phyloP scores from a whole-genome alignment of 2,113 vertebrate species.

The Trematocara unimaculatum region DNA sequence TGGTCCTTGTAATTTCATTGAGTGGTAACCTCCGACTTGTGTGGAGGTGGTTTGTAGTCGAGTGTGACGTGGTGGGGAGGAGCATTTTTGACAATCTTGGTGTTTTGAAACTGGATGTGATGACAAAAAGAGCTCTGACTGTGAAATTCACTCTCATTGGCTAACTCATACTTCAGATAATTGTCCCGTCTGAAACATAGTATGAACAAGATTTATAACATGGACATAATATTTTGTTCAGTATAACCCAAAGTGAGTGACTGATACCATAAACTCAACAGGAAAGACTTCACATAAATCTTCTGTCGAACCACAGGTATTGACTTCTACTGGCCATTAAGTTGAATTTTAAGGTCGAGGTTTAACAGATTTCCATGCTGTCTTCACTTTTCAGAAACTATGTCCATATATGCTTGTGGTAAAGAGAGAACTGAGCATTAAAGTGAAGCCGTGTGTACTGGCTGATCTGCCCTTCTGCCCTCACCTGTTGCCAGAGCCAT shows the following conservation, averaged over 20 bases:
- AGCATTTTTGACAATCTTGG: neutral
- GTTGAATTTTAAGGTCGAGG: neutral
- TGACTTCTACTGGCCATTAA: neutral
- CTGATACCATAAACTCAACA: neutral
- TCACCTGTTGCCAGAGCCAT: neutral
- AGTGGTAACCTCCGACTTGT: neutral
- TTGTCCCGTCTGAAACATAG: neutral
- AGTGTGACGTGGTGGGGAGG: neutral
- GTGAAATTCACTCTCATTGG: neutral
- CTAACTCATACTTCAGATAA: neutral
- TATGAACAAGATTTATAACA: neutral
- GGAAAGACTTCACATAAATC: neutral
- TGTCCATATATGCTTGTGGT: neutral
- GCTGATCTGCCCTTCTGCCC: neutral
- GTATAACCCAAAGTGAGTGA: neutral
- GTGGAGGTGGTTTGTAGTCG: neutral
- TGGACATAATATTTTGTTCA: neutral
- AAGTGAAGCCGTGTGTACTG: neutral
- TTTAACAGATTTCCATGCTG: neutral
- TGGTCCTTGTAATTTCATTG: neutral
- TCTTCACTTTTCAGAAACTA: neutral
- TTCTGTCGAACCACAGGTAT: neutral
- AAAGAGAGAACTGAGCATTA: neutral
- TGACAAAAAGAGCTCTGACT: neutral
- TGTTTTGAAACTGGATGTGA: neutral